Evolutionary conservation across 2,113 vertebrate species (phyloP).

Genomic region (Microcebus lehilahytsara): DNA sequence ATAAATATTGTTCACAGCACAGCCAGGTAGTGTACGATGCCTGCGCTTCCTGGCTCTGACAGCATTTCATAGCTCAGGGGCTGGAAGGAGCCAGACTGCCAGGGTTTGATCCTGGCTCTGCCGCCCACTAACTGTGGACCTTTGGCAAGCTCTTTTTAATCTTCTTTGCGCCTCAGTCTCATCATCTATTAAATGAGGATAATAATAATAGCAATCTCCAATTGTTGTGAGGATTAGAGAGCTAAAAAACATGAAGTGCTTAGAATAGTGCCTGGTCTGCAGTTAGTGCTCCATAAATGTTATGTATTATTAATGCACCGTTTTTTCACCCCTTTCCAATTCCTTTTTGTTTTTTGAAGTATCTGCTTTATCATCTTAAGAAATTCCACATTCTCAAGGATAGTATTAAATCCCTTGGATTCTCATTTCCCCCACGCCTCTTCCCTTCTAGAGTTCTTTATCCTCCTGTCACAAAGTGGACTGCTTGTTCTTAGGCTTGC

Average conservation of each 20-base stretch:
- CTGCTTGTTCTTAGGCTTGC: neutral
- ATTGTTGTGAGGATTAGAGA: neutral
- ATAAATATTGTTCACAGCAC: neutral
- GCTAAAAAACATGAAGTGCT: neutral
- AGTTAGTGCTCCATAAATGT: neutral
- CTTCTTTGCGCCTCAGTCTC: neutral
- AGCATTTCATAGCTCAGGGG: no score
- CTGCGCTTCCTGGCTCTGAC: neutral
- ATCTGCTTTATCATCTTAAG: neutral
- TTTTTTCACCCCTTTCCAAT: neutral
- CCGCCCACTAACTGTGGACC: neutral
- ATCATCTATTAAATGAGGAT: neutral
- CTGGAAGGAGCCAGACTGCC: neutral
- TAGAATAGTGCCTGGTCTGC: neutral
- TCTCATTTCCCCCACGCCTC: neutral
- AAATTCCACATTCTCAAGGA: neutral
- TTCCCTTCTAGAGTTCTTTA: neutral
- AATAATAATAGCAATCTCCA: neutral
- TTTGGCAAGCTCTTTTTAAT: neutral
- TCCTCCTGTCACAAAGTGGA: neutral
- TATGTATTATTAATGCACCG: neutral
- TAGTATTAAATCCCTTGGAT: neutral
- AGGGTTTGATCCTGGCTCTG: neutral
- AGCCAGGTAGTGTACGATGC: neutral
- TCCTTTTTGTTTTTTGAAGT: neutral